Base-by-base conservation (phyloP, 1,140 invertebrate species). In the Acyrthosiphon pisum region DNA sequence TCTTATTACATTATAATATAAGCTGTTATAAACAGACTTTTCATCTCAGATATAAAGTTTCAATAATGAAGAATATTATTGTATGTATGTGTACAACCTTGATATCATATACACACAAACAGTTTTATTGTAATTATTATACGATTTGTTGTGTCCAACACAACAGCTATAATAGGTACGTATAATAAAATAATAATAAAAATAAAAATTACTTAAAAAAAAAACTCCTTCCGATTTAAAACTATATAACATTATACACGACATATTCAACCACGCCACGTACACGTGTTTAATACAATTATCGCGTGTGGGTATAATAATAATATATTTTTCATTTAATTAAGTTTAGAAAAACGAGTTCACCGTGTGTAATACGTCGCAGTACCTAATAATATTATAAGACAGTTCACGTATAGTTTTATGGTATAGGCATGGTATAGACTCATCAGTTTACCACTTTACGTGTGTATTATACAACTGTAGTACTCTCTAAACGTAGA, bases 281-380 rank as follows among this genome's bases (percentile, higher is more conserved):
- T 9, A 48, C 46, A 35, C n/a, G 50, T 48, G 18, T 35, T 20
- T 35, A 18, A 46, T 3, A 20, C 50, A 22, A 18, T n/a, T 48
- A 46, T 48, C 46, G 18, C 30, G 18, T 50, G 18, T 8, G 4
- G 26, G n/a, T 48, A 50, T 35, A 48, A 35, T 88, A 88, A 50
- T 88, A 50, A 41, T 41, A 41, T 41, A 41, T 41, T 48, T 48
- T 48, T 88, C n/a, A 23, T 88, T 88, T 88, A 88, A 88, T 88
- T 88, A 88, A 48, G n/a, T 35, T 20, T 9, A n/a, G 46, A n/a
- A 88, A 88, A 88, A 88, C 87, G 87, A n/a, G n/a, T 88, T 20
- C 37, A 11, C n/a, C 30, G 44, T 30, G 37, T 86, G 18, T 50
- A 87, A 76, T 76, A n/a, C 60, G 14, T 23, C 60, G 14, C 3